These are phyloP conservation scores for Colletes collaris DNA, from an alignment of 2,888 invertebrate species.

Conservation along the genomic window DNA sequence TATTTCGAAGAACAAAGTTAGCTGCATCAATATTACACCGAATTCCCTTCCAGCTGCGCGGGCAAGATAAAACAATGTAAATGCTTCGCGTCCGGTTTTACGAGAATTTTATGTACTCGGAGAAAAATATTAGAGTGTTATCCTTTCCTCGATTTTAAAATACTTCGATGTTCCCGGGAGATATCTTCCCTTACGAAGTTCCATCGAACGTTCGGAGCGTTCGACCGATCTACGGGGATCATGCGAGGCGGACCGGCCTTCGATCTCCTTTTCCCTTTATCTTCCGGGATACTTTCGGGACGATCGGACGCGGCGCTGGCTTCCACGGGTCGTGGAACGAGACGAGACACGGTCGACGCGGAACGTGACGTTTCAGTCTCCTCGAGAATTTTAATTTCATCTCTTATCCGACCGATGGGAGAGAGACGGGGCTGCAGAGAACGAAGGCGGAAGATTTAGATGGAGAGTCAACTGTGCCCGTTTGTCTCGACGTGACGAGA, in stretches of 20 bases:
- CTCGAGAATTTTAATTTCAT: constrained; percentile 64
- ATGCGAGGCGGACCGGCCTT: neutral
- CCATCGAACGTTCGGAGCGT: too few relatives aligned
- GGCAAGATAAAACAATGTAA: too few relatives aligned
- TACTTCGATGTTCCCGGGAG: neutral
- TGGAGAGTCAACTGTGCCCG: constrained; percentile 64
- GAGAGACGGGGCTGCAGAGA: neutral
- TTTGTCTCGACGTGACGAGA: constrained; percentile 67
- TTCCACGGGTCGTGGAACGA: constrained; percentile 4
- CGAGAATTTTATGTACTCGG: neutral
- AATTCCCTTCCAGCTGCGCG: too few relatives aligned
- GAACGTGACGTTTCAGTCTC: constrained; percentile 63
- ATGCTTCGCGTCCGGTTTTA: too few relatives aligned
- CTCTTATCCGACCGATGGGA: constrained; percentile 50
- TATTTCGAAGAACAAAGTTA: too few relatives aligned
- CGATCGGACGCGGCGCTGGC: constrained; percentile 2
- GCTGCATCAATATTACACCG: too few relatives aligned
- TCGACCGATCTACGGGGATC: constrained; percentile 14
- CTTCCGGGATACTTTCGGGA: neutral
- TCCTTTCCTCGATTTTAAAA: neutral
- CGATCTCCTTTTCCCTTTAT: constrained; percentile 15
- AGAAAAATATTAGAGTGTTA: neutral
- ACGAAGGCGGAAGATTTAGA: constrained; percentile 41
- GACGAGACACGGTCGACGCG: constrained; percentile 35
- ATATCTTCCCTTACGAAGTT: neutral